A percentile compares a stretch with the other conserved stretches of the same genome.
These are phyloP conservation scores for Camelus bactrianus DNA, from an alignment of 2,113 vertebrate species.

Conservation along the genomic window DNA sequence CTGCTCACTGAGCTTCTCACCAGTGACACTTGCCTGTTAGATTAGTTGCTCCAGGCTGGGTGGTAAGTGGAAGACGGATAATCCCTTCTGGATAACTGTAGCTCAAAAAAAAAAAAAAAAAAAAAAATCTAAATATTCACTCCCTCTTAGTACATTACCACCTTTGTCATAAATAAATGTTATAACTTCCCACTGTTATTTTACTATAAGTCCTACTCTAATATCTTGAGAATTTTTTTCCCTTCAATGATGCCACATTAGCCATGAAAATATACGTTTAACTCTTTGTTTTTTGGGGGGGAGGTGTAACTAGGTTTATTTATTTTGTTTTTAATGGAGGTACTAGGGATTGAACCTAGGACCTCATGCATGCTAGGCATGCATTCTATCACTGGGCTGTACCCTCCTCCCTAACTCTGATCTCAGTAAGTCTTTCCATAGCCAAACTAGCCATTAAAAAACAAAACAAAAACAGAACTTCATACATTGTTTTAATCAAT, in stretches of 20 bases:
- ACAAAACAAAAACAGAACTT: not conserved
- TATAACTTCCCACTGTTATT: not conserved
- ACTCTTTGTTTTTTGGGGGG: not conserved
- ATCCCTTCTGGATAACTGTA: not conserved
- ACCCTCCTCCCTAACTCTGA: not conserved
- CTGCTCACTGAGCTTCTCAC: not conserved
- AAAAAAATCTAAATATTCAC: not conserved
- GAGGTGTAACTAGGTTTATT: too few relatives aligned
- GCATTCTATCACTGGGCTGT: too few relatives aligned
- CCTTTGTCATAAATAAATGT: not conserved
- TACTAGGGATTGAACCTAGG: too few relatives aligned
- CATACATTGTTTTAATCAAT: not conserved
- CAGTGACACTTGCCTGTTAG: not conserved
- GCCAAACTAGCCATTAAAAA: not conserved
- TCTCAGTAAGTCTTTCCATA: not conserved
- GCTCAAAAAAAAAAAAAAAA: constrained; percentile 8
- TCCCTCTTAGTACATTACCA: not conserved
- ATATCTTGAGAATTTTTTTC: not conserved
- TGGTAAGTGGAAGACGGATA: not conserved
- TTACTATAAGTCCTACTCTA: not conserved
- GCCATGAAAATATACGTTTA: not conserved
- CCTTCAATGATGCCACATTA: not conserved
- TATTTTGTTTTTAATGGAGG: too few relatives aligned
- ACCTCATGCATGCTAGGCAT: too few relatives aligned
- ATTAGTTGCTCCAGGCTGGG: not conserved